Conservation (phyloP, 2,113 vertebrate genomes). For the Rhinoderma darwinii region DNA sequence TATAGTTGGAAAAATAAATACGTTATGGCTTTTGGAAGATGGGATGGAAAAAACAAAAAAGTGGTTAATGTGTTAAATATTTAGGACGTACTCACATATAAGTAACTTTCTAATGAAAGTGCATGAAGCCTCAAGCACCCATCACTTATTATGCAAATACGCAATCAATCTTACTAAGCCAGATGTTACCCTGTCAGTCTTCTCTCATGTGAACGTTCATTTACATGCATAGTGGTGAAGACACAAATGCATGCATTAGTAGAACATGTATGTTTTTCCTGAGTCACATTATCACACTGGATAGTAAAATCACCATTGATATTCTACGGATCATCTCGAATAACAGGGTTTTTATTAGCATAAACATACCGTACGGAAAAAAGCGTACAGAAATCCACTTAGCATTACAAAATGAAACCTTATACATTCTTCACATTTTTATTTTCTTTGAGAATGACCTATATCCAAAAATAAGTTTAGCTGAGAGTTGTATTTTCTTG, state of each 20-base stretch:
- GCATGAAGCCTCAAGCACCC: conserved; percentile 18
- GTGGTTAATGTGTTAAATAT: neutral
- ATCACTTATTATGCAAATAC: conserved; percentile 33
- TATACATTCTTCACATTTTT: neutral
- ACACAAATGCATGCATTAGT: neutral
- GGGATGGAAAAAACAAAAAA: too few species aligned
- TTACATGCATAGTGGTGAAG: conserved; percentile 7
- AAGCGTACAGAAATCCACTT: neutral
- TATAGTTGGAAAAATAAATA: too few species aligned
- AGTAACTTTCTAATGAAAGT: conserved; percentile 36
- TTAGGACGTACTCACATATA: neutral
- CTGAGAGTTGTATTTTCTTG: neutral
- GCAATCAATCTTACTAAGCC: conserved; percentile 10
- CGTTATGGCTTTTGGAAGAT: too few species aligned
- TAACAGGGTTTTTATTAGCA: neutral
- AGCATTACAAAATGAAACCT: neutral
- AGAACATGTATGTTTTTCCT: neutral
- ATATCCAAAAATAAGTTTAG: conserved; percentile 5
- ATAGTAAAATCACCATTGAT: neutral
- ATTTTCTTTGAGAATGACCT: neutral
- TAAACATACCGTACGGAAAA: neutral
- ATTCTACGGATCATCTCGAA: too few species aligned
- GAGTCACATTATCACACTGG: neutral
- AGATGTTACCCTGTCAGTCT: conserved; percentile 40
- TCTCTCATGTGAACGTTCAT: conserved; percentile 3